phyloP scores from a whole-genome alignment of 2,113 vertebrate species.

The Lycaon pictus region DNA sequence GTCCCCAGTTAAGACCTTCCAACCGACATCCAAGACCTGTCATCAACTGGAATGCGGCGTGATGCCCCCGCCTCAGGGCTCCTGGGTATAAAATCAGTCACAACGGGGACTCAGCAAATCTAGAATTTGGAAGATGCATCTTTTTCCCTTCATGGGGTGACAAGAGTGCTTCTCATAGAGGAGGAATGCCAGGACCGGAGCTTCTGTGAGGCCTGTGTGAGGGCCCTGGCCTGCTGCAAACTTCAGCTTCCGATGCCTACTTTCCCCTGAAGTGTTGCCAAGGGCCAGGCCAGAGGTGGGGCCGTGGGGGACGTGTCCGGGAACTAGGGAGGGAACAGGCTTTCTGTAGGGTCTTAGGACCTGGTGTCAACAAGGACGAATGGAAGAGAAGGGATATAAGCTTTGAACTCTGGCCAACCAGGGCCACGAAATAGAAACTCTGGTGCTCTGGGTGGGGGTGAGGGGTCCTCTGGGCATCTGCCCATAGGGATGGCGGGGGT shows the following conservation, averaged over 20 bases:
- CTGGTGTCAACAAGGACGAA: neutral
- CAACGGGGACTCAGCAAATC: neutral
- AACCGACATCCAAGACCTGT: neutral
- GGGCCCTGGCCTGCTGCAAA: fast-evolving
- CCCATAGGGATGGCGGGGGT: fast-evolving
- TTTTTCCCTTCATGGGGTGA: neutral
- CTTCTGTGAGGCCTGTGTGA: neutral
- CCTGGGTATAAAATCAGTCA: neutral
- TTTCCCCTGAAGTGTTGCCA: neutral
- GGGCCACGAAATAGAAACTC: fast-evolving
- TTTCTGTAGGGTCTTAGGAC: fast-evolving
- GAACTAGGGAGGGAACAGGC: neutral
- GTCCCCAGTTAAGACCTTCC: neutral
- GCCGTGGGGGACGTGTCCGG: neutral
- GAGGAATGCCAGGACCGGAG: neutral
- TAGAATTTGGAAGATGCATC: neutral
- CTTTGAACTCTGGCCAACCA: neutral
- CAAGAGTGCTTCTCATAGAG: neutral
- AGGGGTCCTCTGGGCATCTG: too few species aligned
- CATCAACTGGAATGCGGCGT: fast-evolving
- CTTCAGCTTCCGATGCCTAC: neutral
- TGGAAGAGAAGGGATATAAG: neutral
- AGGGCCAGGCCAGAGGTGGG: neutral
- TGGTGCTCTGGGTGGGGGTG: too few species aligned
- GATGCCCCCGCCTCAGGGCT: neutral